Percentiles rank a stretch among this genome's conserved stretches.
These are phyloP conservation scores for Cephonodes hylas DNA, from an alignment of 2,888 invertebrate species.

Conservation along the genomic window DNA sequence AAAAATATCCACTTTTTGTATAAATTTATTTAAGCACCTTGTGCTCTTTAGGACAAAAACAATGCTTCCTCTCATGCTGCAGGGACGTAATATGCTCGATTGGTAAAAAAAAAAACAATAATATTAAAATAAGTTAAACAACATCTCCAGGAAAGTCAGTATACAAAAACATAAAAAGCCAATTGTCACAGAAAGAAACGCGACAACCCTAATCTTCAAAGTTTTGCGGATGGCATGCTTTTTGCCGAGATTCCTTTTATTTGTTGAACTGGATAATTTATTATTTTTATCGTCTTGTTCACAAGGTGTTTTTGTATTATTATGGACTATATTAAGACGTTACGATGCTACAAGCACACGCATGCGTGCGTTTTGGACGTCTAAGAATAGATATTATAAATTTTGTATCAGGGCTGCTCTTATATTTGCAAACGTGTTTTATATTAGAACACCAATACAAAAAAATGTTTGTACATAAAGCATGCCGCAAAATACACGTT, in stretches of 20 bases:
- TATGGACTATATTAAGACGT: slow-evolving; percentile 4
- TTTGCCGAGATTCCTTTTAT: background rate
- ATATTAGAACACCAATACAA: background rate
- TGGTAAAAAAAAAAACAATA: no score
- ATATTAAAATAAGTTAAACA: no score
- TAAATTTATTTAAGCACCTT: no score
- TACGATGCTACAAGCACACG: background rate
- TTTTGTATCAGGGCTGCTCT: background rate
- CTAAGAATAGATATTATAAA: slow-evolving; percentile 12
- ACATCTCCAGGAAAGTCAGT: background rate
- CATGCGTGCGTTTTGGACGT: background rate
- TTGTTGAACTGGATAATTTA: background rate
- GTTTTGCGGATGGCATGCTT: no score
- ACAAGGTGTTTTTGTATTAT: background rate
- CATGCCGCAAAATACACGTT: no score
- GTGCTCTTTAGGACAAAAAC: background rate
- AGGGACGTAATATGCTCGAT: no score
- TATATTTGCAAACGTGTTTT: background rate
- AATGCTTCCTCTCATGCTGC: no score
- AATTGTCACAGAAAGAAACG: background rate
- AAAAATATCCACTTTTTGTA: no score
- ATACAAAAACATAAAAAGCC: background rate
- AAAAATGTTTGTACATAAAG: background rate
- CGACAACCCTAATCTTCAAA: background rate
- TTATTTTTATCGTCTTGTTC: background rate